Percentiles rank a stretch among this genome's conserved stretches.
Conservation (phyloP, 92 coral and sea anemone genomes). For the Paragorgia papillata region DNA sequence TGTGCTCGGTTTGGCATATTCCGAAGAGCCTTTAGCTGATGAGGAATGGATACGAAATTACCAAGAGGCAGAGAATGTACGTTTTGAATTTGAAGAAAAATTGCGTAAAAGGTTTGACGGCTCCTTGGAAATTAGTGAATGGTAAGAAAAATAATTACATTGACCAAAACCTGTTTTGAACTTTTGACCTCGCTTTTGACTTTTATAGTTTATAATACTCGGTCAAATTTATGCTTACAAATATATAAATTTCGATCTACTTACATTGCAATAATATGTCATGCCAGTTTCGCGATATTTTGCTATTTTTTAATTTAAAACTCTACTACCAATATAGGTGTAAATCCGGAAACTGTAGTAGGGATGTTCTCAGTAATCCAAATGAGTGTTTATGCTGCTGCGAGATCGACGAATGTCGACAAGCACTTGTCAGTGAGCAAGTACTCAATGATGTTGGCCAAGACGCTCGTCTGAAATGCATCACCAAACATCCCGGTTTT, state of each 20-base stretch:
- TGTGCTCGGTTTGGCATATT: conserved; percentile 1
- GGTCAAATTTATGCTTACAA: too few relatives aligned
- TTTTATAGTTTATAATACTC: too few relatives aligned
- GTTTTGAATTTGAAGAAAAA: conserved; percentile 13
- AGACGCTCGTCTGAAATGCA: not conserved
- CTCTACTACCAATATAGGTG: not conserved
- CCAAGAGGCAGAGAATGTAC: not conserved
- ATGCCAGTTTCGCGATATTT: not conserved
- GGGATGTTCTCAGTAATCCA: not conserved
- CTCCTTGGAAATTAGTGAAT: not conserved
- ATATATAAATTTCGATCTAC: too few relatives aligned
- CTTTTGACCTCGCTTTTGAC: too few relatives aligned
- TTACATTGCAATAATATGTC: not conserved
- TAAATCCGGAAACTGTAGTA: not conserved
- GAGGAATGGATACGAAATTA: conserved; percentile 16
- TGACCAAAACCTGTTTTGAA: too few relatives aligned
- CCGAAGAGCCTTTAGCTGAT: conserved; percentile 37
- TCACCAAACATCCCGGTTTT: conserved; percentile 14
- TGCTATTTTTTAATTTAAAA: not conserved
- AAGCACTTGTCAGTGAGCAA: conserved; percentile 9
- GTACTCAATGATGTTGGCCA: conserved; percentile 1
- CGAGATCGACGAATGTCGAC: not conserved
- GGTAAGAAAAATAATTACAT: not conserved
- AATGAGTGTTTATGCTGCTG: not conserved
- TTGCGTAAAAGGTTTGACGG: conserved; percentile 6